Evolutionary conservation across 2,888 invertebrate genomes (phyloP), one percentile per base, ranked within the genome.

Genomic region (Apomyelois bistriatella): DNA sequence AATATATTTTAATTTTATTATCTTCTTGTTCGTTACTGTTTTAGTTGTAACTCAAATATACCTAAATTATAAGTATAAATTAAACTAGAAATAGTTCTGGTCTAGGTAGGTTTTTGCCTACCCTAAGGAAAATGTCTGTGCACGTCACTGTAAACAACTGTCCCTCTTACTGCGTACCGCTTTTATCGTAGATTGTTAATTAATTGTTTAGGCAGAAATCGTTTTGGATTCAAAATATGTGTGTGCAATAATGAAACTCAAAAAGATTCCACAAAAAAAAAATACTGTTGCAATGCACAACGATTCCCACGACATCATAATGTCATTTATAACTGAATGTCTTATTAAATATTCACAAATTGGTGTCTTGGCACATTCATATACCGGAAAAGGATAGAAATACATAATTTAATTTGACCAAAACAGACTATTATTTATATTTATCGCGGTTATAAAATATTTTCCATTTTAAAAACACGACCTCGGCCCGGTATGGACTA

Each of bases 351-450:
- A 49, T 51, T 55, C 51, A 65, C 56, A 67, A 65, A 71, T 59
- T 60, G 56, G 52, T 54, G 62, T 58, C 62, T 64, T 68, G 65
- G 68, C 68, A 67, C 66, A 60, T 65, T 49, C 49, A 53, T 53
- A 54, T 62, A 55, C 55, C 57, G 59, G 58, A 52, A 53, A 51
- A 61, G 70, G 67, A 58, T 57, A 42, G 62, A 67, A 66, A 66
- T 51, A 53, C 59, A 67, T 71, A 65, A 70, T 52, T 58, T 37
- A 37, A 70, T 52, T 58, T 37, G 37, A 62, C 70, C 57, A 64
- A 73, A 66, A 65, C 55, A 64, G 68, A 41, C 57, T 55, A 56
- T 54, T 48, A 54, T 38, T 32, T 42, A 30, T 40, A 47, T 52
- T 52, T 49, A 54, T 16, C 53, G 46, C 52, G 48, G 15, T 16